Evolutionary conservation across 2,888 invertebrate species (phyloP).

Genomic region (Agonopterix subpropinquella): DNA sequence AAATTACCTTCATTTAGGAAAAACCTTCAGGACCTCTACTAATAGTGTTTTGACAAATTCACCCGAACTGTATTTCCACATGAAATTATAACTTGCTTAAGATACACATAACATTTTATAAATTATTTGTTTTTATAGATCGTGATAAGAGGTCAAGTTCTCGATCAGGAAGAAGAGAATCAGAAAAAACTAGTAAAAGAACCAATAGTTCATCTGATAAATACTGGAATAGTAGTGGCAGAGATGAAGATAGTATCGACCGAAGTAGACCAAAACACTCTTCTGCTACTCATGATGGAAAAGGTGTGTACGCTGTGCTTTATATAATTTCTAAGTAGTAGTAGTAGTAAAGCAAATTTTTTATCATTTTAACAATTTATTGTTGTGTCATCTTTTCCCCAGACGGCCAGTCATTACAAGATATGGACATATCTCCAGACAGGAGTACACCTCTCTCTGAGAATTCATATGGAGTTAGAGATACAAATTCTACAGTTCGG

Average conservation of each 20-base stretch:
- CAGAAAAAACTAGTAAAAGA: constrained; percentile 57
- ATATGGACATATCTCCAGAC: constrained; percentile 96
- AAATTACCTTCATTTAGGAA: too few relatives aligned
- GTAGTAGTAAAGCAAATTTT: not conserved
- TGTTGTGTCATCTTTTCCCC: constrained; percentile 2
- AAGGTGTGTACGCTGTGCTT: constrained; percentile 29
- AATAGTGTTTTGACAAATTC: too few relatives aligned
- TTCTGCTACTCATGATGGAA: constrained; percentile 44
- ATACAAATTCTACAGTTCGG: constrained; percentile 46
- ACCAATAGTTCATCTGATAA: constrained; percentile 52
- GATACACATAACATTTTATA: too few relatives aligned
- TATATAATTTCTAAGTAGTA: not conserved
- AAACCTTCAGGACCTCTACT: too few relatives aligned
- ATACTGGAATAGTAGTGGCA: constrained; percentile 50
- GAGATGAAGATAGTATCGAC: constrained; percentile 55
- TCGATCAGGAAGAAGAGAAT: constrained; percentile 55
- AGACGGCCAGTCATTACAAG: constrained; percentile 80
- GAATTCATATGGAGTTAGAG: constrained; percentile 77
- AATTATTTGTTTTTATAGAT: constrained; percentile 26
- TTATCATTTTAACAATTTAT: not conserved
- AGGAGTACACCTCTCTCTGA: constrained; percentile 92
- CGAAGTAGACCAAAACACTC: constrained; percentile 55
- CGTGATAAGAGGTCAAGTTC: constrained; percentile 64
- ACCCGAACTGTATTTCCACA: too few relatives aligned
- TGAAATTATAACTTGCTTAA: too few relatives aligned